Percentiles rank a stretch among this genome's conserved stretches.
Evolutionary conservation across 2,113 vertebrate species (phyloP).

Genomic region (Python bivittatus): DNA sequence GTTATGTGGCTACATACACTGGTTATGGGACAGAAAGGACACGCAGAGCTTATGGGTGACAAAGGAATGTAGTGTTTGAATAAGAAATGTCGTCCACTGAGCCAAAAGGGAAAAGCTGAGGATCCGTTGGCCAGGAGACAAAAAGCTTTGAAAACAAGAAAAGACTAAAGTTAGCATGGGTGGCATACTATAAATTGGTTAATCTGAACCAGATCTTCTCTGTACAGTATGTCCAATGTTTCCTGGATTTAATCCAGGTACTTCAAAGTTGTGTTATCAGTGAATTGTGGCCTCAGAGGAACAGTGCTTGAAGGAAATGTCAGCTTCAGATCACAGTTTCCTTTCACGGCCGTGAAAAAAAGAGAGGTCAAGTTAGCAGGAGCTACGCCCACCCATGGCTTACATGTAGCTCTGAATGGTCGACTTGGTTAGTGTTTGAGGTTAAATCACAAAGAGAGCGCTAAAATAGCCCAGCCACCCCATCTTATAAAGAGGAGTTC

Average conservation of each 20-base stretch:
- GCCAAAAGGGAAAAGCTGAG: slow-evolving; percentile 71
- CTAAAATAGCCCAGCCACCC: slow-evolving; percentile 52
- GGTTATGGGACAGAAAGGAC: slow-evolving; percentile 61
- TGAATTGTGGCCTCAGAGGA: slow-evolving; percentile 71
- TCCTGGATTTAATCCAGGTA: slow-evolving; percentile 73
- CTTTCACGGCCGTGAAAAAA: slow-evolving; percentile 63
- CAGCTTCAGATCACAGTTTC: slow-evolving; percentile 71
- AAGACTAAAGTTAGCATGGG: slow-evolving; percentile 75
- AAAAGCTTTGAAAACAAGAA: slow-evolving; percentile 71
- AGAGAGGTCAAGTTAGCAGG: slow-evolving; percentile 64
- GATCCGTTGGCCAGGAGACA: slow-evolving; percentile 70
- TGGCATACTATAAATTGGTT: slow-evolving; percentile 73
- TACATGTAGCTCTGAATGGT: slow-evolving; percentile 10
- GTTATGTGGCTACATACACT: slow-evolving; percentile 33
- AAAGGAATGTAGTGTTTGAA: slow-evolving; percentile 66
- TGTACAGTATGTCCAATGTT: slow-evolving; percentile 72
- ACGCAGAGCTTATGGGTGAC: slow-evolving; percentile 52
- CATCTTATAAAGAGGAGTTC: slow-evolving; percentile 60
- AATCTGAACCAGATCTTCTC: slow-evolving; percentile 81
- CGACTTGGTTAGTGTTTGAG: slow-evolving; percentile 32
- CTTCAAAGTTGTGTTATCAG: slow-evolving; percentile 81
- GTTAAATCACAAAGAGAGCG: slow-evolving; percentile 38
- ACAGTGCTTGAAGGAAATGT: slow-evolving; percentile 74
- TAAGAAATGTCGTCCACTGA: slow-evolving; percentile 55
- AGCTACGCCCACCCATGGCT: slow-evolving; percentile 19